Base-by-base conservation (phyloP, 2,113 vertebrate species). In the Plotosus lineatus region DNA sequence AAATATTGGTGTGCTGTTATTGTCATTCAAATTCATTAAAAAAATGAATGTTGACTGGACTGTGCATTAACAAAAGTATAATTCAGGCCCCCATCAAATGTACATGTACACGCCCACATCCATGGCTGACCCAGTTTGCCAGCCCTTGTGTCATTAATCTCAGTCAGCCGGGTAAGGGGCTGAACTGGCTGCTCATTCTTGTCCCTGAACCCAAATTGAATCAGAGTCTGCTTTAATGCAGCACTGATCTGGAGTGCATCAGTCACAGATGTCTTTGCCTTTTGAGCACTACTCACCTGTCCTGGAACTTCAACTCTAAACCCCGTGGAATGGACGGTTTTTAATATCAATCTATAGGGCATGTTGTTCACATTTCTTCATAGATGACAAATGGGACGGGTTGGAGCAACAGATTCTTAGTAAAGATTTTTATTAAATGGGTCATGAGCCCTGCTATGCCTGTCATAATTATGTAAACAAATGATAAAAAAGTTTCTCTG, bases 81-180 rank as follows among this genome's bases (percentile, higher is more conserved):
- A 33, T 8, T 75, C 58, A 75, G 44, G 65, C 28, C 11, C 31
- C 56, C n/a, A 11, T n/a, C 53, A 51, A 3, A n/a, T n/a, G 58
- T 11, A 42, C 33, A 40, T 53, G 40, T 33, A 42, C 7, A 44
- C 6, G 42, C 14, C 33, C 66, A 72, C 14, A 10, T 72, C 68
- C 78, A 28, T 77, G 73, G 86, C 33, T 93, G 92, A 92, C 93
- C 92, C 88, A 93, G 81, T 92, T 94, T 85, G 69, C 77, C 48
- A 76, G 58, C 78, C 77, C 72, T 48, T 55, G 84, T 83, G 84
- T 84, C 89, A 93, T 94, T 92, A 87, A 92, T 93, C 92, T 92
- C 85, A 50, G 79, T 87, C 86, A 87, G 77, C 44, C 55, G 33
- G 81, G 84, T 21, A 44, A 73, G 68, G 68, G 31, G 68, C 40